These are phyloP conservation scores for Pasiphila rectangulata DNA, from an alignment of 2,888 invertebrate genomes.

Conservation along the genomic window DNA sequence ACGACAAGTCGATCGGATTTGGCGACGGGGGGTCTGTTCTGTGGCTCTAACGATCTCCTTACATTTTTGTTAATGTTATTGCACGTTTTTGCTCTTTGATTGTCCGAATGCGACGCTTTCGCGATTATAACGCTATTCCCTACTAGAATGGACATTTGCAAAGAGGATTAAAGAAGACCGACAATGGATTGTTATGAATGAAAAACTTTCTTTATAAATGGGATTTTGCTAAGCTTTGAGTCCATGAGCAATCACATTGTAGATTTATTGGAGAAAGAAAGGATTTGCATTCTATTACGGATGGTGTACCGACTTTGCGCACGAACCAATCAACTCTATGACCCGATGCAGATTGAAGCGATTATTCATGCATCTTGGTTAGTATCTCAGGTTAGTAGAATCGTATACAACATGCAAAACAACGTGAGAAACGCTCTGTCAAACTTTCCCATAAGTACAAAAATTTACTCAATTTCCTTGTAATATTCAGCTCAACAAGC, in stretches of 20 bases:
- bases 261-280: slow-evolving; percentile 1
- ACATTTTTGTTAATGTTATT: slow-evolving; percentile 58
- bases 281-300: too few species aligned
- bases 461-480: slow-evolving; percentile 17
- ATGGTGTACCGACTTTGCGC: too few species aligned
- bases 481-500: slow-evolving; percentile 30
- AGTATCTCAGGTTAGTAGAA: neutral
- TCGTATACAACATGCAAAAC: neutral
- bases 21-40: slow-evolving; percentile 68
- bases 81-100: slow-evolving; percentile 64
- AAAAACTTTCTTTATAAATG: slow-evolving; percentile 33
- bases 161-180: slow-evolving; percentile 54
- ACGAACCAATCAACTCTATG: too few species aligned
- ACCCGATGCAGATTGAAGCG: too few species aligned
- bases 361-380: too few species aligned
- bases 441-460: slow-evolving; percentile 33
- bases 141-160: slow-evolving; percentile 50
- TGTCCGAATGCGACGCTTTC: slow-evolving; percentile 74
- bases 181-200: slow-evolving; percentile 43
- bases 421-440: slow-evolving; percentile 34
- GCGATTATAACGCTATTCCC: slow-evolving; percentile 57
- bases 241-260: slow-evolving; percentile 28
- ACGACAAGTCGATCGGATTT: slow-evolving; percentile 67
- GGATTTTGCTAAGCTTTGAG: slow-evolving; percentile 29
- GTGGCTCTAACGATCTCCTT: slow-evolving; percentile 64